Percentiles rank a stretch among this genome's conserved stretches.
Evolutionary conservation across 2,888 invertebrate species (phyloP).

Genomic region (Nomada ruficornis): DNA sequence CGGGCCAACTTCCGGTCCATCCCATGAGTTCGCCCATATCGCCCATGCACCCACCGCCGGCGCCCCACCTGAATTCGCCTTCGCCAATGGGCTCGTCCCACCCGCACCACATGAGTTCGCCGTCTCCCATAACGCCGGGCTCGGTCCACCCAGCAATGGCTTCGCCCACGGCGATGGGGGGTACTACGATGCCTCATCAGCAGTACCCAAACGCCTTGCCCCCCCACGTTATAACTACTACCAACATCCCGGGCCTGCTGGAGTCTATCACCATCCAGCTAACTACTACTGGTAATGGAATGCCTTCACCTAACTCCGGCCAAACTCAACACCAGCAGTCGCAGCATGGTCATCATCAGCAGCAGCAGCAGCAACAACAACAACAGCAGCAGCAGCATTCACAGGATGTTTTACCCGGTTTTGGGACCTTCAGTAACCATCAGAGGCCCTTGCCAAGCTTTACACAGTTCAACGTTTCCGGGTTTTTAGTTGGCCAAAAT

Average conservation of each 20-base stretch:
- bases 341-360: slow-evolving; percentile 85
- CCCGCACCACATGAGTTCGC: slow-evolving; percentile 83
- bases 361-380: slow-evolving; percentile 86
- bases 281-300: slow-evolving; percentile 93
- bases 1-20: slow-evolving; percentile 82
- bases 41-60: slow-evolving; percentile 79
- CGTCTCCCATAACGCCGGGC: slow-evolving; percentile 84
- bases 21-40: slow-evolving; percentile 82
- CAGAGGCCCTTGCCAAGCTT: slow-evolving; percentile 88
- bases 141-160: slow-evolving; percentile 78
- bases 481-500: slow-evolving; percentile 85
- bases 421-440: slow-evolving; percentile 80
- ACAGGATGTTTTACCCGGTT: slow-evolving; percentile 78
- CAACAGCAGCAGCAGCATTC: slow-evolving; percentile 83
- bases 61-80: slow-evolving; percentile 81
- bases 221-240: slow-evolving; percentile 93
- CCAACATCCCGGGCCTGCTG: slow-evolving; percentile 83
- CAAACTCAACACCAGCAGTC: slow-evolving; percentile 83
- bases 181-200: slow-evolving; percentile 83
- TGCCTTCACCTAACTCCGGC: slow-evolving; percentile 77
- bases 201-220: slow-evolving; percentile 94
- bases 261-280: slow-evolving; percentile 85
- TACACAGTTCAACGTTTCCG: slow-evolving; percentile 87
- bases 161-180: slow-evolving; percentile 81
- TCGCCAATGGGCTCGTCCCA: slow-evolving; percentile 79